phyloP scores from a whole-genome alignment of 2,113 vertebrate species.

The Pluvialis apricaria region DNA sequence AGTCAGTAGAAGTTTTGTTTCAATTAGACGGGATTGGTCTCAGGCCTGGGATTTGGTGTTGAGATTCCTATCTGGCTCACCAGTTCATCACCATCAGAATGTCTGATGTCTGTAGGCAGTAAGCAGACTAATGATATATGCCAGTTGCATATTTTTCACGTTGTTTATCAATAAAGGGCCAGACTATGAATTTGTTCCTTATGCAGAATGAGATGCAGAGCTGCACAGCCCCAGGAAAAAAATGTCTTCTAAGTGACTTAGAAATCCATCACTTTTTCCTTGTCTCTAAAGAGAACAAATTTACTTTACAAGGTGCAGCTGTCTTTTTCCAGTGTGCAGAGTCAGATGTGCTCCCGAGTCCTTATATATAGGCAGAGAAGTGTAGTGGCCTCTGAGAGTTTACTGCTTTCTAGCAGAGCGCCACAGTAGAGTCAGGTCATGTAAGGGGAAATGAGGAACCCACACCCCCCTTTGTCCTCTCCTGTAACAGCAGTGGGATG shows the following conservation, averaged over 20 bases:
- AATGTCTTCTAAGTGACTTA: neutral
- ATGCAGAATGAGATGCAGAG: slow-evolving; percentile 7
- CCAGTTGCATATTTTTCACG: slow-evolving; percentile 31
- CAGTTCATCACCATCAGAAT: neutral
- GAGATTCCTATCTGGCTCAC: slow-evolving; percentile 21
- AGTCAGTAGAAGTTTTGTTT: slow-evolving; percentile 26
- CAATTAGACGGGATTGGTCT: slow-evolving; percentile 18
- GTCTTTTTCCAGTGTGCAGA: neutral
- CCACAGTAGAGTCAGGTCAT: neutral
- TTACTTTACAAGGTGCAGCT: slow-evolving; percentile 4
- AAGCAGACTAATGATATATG: neutral
- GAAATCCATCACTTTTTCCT: neutral
- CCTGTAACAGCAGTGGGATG: neutral
- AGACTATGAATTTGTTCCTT: slow-evolving; percentile 18
- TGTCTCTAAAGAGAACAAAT: neutral
- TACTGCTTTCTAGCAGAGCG: neutral
- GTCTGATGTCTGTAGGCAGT: slow-evolving; percentile 28
- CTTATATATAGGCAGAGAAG: neutral
- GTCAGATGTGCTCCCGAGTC: neutral
- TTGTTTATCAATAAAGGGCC: slow-evolving; percentile 46
- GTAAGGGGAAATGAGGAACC: neutral
- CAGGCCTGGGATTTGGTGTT: slow-evolving; percentile 12
- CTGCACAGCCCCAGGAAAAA: neutral
- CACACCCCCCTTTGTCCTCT: neutral
- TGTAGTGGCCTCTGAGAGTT: neutral